Percentiles rank a stretch among this genome's conserved stretches.
phyloP scores from a whole-genome alignment of 2,888 invertebrate genomes.

The Alsophila aescularia region DNA sequence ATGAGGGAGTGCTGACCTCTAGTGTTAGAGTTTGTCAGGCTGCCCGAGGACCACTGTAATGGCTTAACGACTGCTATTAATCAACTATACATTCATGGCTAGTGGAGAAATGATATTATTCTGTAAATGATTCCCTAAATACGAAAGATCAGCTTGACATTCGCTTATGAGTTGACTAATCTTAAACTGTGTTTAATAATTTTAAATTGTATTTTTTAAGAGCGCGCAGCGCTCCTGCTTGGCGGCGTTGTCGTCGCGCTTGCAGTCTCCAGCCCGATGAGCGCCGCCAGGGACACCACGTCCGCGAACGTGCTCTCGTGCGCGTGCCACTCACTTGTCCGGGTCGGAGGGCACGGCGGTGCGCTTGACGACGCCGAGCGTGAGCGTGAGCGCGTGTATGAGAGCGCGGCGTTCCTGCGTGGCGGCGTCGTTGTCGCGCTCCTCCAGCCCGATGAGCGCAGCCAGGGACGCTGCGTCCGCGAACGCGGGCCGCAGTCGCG shows the following conservation, averaged over 20 bases:
- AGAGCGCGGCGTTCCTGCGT: conserved; percentile 86
- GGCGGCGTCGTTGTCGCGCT: conserved; percentile 87
- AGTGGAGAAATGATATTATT: too few species aligned
- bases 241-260: conserved; percentile 87
- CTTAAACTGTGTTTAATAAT: too few species aligned
- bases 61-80: too few species aligned
- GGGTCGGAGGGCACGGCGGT: conserved; percentile 95
- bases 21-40: too few species aligned
- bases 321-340: conserved; percentile 77
- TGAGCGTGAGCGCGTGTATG: conserved; percentile 89
- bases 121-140: too few species aligned
- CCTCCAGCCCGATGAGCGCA: conserved; percentile 86
- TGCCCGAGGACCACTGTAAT: too few species aligned
- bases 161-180: too few species aligned
- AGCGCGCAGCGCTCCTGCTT: conserved; percentile 86
- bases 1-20: too few species aligned
- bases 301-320: conserved; percentile 88
- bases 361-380: conserved; percentile 94
- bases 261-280: conserved; percentile 88
- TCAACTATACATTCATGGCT: too few species aligned
- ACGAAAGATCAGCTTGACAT: too few species aligned
- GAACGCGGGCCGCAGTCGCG: conserved; percentile 85
- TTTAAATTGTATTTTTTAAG: too few species aligned
- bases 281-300: conserved; percentile 87
- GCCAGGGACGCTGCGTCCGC: conserved; percentile 89